These are phyloP conservation scores for Melanostigma gelatinosum DNA, from an alignment of 2,113 vertebrate species.

Conservation along the genomic window DNA sequence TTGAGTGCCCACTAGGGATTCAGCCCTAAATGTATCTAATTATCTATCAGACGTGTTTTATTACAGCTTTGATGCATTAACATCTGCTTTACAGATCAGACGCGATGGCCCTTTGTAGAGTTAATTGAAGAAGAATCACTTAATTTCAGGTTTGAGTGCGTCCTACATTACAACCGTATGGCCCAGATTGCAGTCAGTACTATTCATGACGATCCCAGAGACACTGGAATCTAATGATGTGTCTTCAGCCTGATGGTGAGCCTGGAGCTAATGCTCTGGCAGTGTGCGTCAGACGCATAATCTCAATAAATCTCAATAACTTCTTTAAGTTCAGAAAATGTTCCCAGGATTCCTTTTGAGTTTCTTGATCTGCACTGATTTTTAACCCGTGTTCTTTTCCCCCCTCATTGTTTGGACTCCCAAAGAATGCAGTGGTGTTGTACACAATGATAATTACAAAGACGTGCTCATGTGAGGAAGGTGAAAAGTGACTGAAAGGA, in stretches of 20 bases:
- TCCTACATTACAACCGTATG: constrained; percentile 45
- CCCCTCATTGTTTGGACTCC: background rate
- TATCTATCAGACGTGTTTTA: background rate
- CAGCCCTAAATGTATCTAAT: no score
- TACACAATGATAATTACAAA: background rate
- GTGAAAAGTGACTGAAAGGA: no score
- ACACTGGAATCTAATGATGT: constrained; percentile 42
- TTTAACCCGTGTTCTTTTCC: background rate
- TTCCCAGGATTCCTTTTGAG: background rate
- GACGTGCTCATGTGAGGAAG: no score
- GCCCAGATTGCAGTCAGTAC: constrained; percentile 38
- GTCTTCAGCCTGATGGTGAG: constrained; percentile 29
- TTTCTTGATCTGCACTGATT: background rate
- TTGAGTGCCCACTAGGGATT: no score
- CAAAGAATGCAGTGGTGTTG: background rate
- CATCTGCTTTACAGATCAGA: background rate
- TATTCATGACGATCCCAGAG: constrained; percentile 42
- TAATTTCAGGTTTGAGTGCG: background rate
- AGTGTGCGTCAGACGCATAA: background rate
- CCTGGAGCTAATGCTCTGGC: constrained; percentile 26
- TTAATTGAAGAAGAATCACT: background rate
- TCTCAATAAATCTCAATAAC: constrained; percentile 18
- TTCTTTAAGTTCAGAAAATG: constrained; percentile 12
- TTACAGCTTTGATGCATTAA: background rate
- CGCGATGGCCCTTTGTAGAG: background rate